phyloP scores from a whole-genome alignment of 2,888 invertebrate species.

The Cerastoderma edule region DNA sequence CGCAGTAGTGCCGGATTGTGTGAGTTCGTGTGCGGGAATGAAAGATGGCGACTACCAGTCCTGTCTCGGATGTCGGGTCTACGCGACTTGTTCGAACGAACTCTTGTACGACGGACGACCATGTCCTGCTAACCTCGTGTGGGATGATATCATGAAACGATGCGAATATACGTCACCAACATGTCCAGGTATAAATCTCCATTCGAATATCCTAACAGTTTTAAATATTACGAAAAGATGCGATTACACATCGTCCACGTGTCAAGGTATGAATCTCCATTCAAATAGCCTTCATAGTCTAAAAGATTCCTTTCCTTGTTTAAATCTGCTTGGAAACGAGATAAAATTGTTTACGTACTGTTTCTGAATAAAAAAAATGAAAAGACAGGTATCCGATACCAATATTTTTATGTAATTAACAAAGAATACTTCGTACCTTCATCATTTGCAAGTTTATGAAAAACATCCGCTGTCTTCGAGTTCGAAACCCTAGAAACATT shows the following conservation, averaged over 20 bases:
- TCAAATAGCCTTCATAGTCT: too few species aligned
- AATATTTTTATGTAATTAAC: too few species aligned
- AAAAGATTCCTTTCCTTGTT: too few species aligned
- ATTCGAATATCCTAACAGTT: too few species aligned
- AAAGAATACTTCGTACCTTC: too few species aligned
- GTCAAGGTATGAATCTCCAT: slow-evolving; percentile 1
- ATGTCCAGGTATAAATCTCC: slow-evolving; percentile 11
- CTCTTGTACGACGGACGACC: slow-evolving; percentile 37
- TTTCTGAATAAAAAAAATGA: too few species aligned
- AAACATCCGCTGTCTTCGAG: too few species aligned
- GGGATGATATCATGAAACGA: slow-evolving; percentile 55
- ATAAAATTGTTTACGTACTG: too few species aligned
- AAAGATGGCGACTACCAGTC: slow-evolving; percentile 61
- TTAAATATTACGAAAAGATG: slow-evolving; percentile 59
- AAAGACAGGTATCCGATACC: too few species aligned
- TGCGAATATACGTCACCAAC: slow-evolving; percentile 55
- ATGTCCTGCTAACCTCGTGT: slow-evolving; percentile 53
- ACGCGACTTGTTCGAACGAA: slow-evolving; percentile 55
- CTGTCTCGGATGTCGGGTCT: slow-evolving; percentile 56
- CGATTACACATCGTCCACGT: slow-evolving; percentile 46
- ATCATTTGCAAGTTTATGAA: too few species aligned
- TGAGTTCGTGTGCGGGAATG: slow-evolving; percentile 38
- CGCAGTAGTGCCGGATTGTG: background rate
- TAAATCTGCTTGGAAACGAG: too few species aligned
- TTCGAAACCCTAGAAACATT: too few species aligned